Conservation (phyloP, 2,888 invertebrate species). For the Eumacrocentrus americanus region DNA sequence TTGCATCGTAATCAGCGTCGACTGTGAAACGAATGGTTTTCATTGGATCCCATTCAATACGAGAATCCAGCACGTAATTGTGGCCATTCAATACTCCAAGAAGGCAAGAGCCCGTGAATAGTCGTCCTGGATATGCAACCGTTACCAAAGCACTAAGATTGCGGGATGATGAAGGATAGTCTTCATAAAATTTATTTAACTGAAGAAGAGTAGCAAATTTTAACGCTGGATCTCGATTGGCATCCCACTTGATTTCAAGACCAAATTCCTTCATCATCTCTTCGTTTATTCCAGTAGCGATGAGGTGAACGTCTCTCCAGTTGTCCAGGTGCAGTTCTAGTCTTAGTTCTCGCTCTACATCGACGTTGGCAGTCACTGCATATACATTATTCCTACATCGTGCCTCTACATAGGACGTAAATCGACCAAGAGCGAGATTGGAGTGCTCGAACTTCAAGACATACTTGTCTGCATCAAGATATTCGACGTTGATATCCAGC, state of each 20-base stretch:
- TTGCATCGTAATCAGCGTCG: slow-evolving; percentile 66
- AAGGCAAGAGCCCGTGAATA: slow-evolving; percentile 73
- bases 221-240: slow-evolving; percentile 81
- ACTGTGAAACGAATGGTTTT: slow-evolving; percentile 69
- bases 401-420: slow-evolving; percentile 71
- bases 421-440: slow-evolving; percentile 66
- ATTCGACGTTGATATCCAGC: slow-evolving; percentile 70
- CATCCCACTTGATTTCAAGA: slow-evolving; percentile 83
- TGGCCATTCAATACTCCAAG: slow-evolving; percentile 65
- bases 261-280: slow-evolving; percentile 70
- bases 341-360: slow-evolving; percentile 70
- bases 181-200: slow-evolving; percentile 62
- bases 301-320: slow-evolving; percentile 76
- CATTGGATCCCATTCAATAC: slow-evolving; percentile 74
- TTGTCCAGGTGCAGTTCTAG: slow-evolving; percentile 81
- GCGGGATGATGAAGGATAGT: slow-evolving; percentile 59
- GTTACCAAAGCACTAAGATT: slow-evolving; percentile 71
- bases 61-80: slow-evolving; percentile 62
- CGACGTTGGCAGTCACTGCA: slow-evolving; percentile 70
- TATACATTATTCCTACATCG: slow-evolving; percentile 73
- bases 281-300: slow-evolving; percentile 68
- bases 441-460: slow-evolving; percentile 70
- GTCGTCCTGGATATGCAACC: slow-evolving; percentile 77
- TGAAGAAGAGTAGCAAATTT: slow-evolving; percentile 70
- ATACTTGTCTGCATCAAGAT: slow-evolving; percentile 72